Evolutionary conservation across 2,113 vertebrate genomes (phyloP).

Genomic region (Triplophysa rosa): DNA sequence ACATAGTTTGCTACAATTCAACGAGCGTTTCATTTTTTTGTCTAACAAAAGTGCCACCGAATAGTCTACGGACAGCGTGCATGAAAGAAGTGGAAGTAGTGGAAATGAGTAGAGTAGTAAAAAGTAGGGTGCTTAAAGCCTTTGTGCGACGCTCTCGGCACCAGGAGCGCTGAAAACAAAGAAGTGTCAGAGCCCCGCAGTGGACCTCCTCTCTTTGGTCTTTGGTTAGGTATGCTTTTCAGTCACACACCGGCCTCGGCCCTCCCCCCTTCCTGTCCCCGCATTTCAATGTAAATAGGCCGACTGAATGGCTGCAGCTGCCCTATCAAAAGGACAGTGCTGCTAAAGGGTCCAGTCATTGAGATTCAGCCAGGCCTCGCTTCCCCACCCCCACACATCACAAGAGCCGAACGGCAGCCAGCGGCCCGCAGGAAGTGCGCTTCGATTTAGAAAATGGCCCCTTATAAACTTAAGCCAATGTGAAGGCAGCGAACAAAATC

Average conservation of each 20-base stretch:
- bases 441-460: slow-evolving; percentile 21
- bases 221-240: slow-evolving; percentile 75
- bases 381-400: slow-evolving; percentile 56
- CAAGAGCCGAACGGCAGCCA: slow-evolving; percentile 4
- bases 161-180: slow-evolving; percentile 59
- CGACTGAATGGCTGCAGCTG: slow-evolving; percentile 81
- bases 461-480: slow-evolving; percentile 18
- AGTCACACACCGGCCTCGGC: slow-evolving; percentile 60
- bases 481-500: background rate
- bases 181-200: slow-evolving; percentile 58
- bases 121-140: slow-evolving; percentile 69
- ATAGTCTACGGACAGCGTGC: slow-evolving; percentile 22
- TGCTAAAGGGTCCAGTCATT: slow-evolving; percentile 73
- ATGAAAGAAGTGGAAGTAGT: slow-evolving; percentile 53
- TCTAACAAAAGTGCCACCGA: background rate
- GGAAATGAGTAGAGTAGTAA: slow-evolving; percentile 62
- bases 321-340: slow-evolving; percentile 79
- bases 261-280: slow-evolving; percentile 75
- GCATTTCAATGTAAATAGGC: slow-evolving; percentile 81
- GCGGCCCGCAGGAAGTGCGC: slow-evolving; percentile 36
- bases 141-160: slow-evolving; percentile 70
- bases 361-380: slow-evolving; percentile 73
- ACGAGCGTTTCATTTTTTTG: background rate
- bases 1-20: background rate
- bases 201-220: slow-evolving; percentile 64